Evolutionary conservation across 1,140 invertebrate genomes (phyloP).

Genomic region (Zeugodacus cucurbitae): DNA sequence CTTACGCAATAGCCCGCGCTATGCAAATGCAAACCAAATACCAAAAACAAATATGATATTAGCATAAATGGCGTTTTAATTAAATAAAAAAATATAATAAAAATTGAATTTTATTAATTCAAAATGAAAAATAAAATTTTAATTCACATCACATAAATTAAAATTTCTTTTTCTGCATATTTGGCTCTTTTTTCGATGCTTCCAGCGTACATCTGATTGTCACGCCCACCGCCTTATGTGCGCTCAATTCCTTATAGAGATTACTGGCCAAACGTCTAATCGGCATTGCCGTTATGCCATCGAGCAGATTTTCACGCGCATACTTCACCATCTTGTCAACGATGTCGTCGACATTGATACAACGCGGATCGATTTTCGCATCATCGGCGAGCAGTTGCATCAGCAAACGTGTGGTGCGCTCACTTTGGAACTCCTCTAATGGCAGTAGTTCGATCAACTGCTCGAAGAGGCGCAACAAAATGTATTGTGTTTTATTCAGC

Average conservation of each 20-base stretch:
- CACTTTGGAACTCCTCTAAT: constrained; percentile 57
- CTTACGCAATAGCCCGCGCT: background rate
- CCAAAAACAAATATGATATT: background rate
- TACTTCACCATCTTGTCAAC: constrained; percentile 49
- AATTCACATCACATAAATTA: background rate
- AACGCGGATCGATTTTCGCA: constrained; percentile 54
- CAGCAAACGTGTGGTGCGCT: constrained; percentile 53
- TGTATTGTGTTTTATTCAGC: constrained; percentile 55
- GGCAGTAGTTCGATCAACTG: constrained; percentile 60
- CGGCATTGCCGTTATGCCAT: constrained; percentile 56
- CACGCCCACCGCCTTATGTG: background rate
- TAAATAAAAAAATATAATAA: background rate
- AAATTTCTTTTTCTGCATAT: background rate
- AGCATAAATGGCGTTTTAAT: background rate
- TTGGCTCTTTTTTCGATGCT: background rate
- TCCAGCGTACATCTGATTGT: background rate
- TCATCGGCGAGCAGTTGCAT: constrained; percentile 56
- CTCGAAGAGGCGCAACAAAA: constrained; percentile 57
- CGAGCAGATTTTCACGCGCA: constrained; percentile 57
- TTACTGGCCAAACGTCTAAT: constrained; percentile 50
- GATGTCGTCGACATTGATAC: constrained; percentile 56
- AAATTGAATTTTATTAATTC: background rate
- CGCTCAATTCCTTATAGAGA: background rate
- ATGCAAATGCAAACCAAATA: background rate
- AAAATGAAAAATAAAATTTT: background rate